Evolutionary conservation across 2,888 invertebrate species (phyloP).

Genomic region (Apodemia hepburni): DNA sequence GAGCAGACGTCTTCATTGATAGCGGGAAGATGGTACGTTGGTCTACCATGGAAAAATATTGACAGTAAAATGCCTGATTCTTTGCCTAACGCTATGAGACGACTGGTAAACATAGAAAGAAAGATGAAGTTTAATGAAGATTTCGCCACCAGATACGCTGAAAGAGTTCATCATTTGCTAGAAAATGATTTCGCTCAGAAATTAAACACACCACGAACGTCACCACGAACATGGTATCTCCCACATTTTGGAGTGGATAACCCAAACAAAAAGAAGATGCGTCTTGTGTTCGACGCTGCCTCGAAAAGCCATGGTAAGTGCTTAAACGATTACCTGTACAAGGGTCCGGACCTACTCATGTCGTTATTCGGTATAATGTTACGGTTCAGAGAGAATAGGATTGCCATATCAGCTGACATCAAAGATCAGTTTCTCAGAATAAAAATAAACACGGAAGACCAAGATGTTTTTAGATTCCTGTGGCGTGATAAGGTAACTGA

Average conservation of each 20-base stretch:
- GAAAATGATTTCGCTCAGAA: slow-evolving; percentile 31
- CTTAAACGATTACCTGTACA: slow-evolving; percentile 32
- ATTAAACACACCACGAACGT: slow-evolving; percentile 2
- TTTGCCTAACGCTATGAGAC: slow-evolving; percentile 25
- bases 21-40: too few species aligned
- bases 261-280: slow-evolving; percentile 32
- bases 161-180: slow-evolving; percentile 33
- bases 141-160: slow-evolving; percentile 28
- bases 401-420: slow-evolving; percentile 29
- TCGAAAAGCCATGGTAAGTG: slow-evolving; percentile 23
- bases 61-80: slow-evolving; percentile 30
- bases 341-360: slow-evolving; percentile 32
- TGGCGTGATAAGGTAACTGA: not conserved
- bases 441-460: slow-evolving; percentile 20
- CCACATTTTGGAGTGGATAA: slow-evolving; percentile 28
- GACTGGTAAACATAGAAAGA: slow-evolving; percentile 30
- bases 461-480: not conserved
- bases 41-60: too few species aligned
- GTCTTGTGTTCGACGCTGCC: slow-evolving; percentile 33
- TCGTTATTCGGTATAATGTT: slow-evolving; percentile 39
- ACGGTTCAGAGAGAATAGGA: slow-evolving; percentile 41
- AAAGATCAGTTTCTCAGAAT: slow-evolving; percentile 31
- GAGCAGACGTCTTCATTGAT: too few species aligned
- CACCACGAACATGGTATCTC: slow-evolving; percentile 32
- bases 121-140: slow-evolving; percentile 28